phyloP scores from a whole-genome alignment of 2,797 vertebrate genomes.

The Gymnothorax reevesii region DNA sequence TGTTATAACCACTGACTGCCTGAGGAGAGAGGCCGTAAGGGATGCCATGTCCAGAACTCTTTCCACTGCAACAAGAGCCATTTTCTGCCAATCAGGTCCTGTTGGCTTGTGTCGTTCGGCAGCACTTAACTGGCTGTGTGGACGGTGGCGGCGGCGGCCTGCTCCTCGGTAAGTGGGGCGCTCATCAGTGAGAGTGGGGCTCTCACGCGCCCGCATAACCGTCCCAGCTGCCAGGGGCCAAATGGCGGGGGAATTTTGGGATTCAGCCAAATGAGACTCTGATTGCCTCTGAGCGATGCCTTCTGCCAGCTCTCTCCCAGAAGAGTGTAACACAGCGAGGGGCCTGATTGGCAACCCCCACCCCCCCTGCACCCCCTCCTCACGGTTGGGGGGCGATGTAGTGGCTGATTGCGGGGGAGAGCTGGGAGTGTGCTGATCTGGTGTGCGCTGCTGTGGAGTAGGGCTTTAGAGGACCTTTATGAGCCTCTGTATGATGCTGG shows the following conservation, averaged over 20 bases:
- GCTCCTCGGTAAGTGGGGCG: background rate
- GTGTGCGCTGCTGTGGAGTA: background rate
- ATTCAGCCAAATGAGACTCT: background rate
- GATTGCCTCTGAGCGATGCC: background rate
- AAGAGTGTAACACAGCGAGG: background rate
- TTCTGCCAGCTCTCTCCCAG: background rate
- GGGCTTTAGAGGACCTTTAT: background rate
- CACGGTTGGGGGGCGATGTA: background rate
- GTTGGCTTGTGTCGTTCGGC: background rate
- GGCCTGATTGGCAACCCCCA: background rate
- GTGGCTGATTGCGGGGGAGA: background rate
- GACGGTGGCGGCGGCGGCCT: background rate
- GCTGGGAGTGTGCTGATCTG: background rate
- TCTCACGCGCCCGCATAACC: background rate
- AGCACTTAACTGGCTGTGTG: background rate
- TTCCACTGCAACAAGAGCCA: background rate
- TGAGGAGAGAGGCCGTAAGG: background rate
- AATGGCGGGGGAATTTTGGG: background rate
- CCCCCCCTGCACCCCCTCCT: background rate
- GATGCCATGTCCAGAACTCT: background rate
- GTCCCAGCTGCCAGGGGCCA: background rate
- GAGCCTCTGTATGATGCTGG: no score
- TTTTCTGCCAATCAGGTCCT: no score
- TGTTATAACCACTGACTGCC: background rate
- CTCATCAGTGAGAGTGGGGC: background rate